A percentile compares a stretch with the other conserved stretches of the same genome.
These are phyloP conservation scores for Noctua comes DNA, from an alignment of 2,888 invertebrate species.

Conservation along the genomic window DNA sequence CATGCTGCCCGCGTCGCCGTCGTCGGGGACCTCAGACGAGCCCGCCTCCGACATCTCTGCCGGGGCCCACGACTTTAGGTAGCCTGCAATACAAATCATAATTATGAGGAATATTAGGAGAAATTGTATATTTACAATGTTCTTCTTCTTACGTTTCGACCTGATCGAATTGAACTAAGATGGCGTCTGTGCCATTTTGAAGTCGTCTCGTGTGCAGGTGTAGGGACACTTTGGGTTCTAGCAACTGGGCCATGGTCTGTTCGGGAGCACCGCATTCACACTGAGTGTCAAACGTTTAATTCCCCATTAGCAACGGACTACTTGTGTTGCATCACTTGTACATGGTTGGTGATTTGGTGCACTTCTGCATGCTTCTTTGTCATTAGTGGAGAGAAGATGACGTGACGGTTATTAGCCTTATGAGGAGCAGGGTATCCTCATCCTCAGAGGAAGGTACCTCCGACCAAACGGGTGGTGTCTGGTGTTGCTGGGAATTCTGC, in stretches of 20 bases:
- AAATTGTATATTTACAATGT: background rate
- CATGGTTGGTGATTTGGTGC: too few relatives aligned
- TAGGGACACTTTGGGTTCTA: background rate
- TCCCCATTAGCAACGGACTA: too few relatives aligned
- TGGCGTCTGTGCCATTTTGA: background rate
- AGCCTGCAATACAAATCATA: constrained; percentile 85
- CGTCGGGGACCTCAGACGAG: constrained; percentile 91
- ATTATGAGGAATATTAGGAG: background rate
- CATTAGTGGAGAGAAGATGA: too few relatives aligned
- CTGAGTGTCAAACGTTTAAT: too few relatives aligned
- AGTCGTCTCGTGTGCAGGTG: too few relatives aligned
- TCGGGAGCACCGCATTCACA: background rate
- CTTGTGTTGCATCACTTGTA: too few relatives aligned
- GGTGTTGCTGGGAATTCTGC: background rate
- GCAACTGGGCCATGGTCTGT: background rate
- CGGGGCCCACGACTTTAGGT: constrained; percentile 97
- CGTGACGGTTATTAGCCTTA: background rate
- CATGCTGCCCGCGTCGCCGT: constrained; percentile 91
- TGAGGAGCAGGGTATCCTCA: background rate
- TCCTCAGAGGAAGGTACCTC: background rate
- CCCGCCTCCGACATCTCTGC: constrained; percentile 93
- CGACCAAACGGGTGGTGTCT: background rate
- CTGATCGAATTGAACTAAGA: background rate
- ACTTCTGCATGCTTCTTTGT: background rate
- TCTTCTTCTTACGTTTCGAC: background rate